Evolutionary conservation across 2,888 invertebrate species (phyloP), one percentile per base, ranked within the genome.

Genomic region (Julus scanicus): DNA sequence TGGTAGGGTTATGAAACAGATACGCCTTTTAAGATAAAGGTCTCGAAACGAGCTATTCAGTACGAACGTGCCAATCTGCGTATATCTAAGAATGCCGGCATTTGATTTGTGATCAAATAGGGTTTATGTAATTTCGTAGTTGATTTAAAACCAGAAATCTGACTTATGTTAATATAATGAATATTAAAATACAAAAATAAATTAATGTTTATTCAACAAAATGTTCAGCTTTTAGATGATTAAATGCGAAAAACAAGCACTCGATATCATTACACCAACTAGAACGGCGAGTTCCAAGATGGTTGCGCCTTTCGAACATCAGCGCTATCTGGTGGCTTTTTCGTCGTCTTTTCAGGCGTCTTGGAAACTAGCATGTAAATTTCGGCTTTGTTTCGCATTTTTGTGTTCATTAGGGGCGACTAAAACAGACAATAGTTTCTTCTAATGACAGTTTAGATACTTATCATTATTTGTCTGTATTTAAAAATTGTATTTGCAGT

Each of bases 341-440:
- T 49, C 13, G 17, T 17, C 15, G 17, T 17, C 17, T 13, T 57
- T 57, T 15, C 5, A 57, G 57, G 57, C 57, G 57, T 17, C 57
- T 57, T 13, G 57, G 57, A 57, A 57, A 57, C 57, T 15, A 57
- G 57, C 57, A 57, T 57, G 57, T 57, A 57, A 57, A 57, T 57
- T 17, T 57, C 57, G 57, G 13, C 57, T 57, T 57, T 57, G 57
- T 57, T 57, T 17, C 57, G 57, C 57, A 57, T 57, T 57, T 57
- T 57, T 57, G 57, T 57, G 57, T 57, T 57, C 57, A 57, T 57
- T 57, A 57, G 57, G 57, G 17, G 57, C 57, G 57, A 57, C 57
- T 57, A 57, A 57, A 57, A 57, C 57, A 57, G 57, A 57, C 57
- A 57, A 57, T 57, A 57, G 57, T 57, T 57, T 57, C 57, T 57